Base-by-base conservation (phyloP, 2,888 invertebrate species). In the Zootermopsis nevadensis region DNA sequence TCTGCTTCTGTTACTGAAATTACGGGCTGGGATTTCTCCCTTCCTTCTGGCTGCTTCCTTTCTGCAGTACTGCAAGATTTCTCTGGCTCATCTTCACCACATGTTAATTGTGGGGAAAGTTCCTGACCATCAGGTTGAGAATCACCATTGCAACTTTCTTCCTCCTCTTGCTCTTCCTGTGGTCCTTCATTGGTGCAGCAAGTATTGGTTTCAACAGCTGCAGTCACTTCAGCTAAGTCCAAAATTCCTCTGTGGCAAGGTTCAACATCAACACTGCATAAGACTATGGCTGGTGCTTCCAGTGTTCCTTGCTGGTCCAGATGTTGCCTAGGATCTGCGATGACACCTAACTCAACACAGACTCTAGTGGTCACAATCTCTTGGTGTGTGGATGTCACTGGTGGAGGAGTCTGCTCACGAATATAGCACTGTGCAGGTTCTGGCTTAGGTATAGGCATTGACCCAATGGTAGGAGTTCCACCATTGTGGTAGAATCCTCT, bases 311-410 rank as follows among this genome's bases (percentile, higher is more conserved):
- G 72, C 3, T 81, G 74, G 24, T 74, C 72, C 24, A 79, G 72
- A 33, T 83, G 80, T 31, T 60, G 79, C n/a, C 79, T 55, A 19
- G 79, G 79, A n/a, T 85, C 84, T 42, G 85, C 85, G 19, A 87
- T 85, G 87, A 82, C 88, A 86, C 92, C 92, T 8, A 93, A 88
- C 86, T 93, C 93, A 27, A 93, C 91, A 86, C 92, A 93, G 6
- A 92, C 92, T 42, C 91, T 89, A 0, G 92, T 91, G 0, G 90
- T 89, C 48, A 90, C 86, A 55, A 90, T 89, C 84, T 91, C 91
- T 12, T 69, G 84, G 12, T 80, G 80, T 12, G 81, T 33, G 22
- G 90, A 89, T 35, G 35, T 38, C 19, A 89, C 89, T 77, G 88
- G 86, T 69, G 85, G 77, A 42, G 85, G 79, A 60, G 80, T 48